These are phyloP conservation scores for Anas platyrhynchos DNA, from an alignment of 2,113 vertebrate species.

Conservation along the genomic window DNA sequence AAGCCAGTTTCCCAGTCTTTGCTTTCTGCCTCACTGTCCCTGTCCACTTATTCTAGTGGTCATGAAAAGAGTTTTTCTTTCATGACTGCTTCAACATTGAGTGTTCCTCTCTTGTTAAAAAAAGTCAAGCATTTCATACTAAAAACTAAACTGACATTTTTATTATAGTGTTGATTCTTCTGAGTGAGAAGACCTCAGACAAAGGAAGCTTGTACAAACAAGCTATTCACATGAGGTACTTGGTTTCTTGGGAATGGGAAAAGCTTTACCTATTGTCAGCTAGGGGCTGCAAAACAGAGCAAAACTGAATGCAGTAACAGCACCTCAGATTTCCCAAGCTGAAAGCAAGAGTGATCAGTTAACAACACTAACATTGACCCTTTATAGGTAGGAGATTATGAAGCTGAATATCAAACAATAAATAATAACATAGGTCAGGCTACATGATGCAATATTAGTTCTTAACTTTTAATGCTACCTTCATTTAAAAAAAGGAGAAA, in stretches of 20 bases:
- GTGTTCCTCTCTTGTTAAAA: constrained; percentile 69
- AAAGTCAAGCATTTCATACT: constrained; percentile 62
- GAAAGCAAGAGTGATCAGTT: constrained; percentile 41
- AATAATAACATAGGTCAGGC: not conserved
- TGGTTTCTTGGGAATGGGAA: constrained; percentile 64
- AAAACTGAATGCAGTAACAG: constrained; percentile 24
- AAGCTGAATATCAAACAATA: constrained; percentile 5
- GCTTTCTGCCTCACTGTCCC: constrained; percentile 44
- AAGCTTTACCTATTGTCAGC: constrained; percentile 73
- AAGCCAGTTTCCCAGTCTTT: constrained; percentile 67
- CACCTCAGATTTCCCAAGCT: constrained; percentile 50
- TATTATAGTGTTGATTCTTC: constrained; percentile 67
- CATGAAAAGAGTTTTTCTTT: constrained; percentile 75
- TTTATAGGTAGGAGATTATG: not conserved
- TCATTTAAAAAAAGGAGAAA: not conserved
- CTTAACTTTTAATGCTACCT: not conserved
- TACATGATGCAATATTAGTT: not conserved
- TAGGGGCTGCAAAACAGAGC: constrained; percentile 47
- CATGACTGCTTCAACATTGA: constrained; percentile 49
- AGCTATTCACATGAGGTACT: constrained; percentile 70
- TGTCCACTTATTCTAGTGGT: constrained; percentile 62
- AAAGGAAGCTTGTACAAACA: constrained; percentile 70
- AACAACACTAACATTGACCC: constrained; percentile 7
- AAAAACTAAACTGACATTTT: constrained; percentile 75
- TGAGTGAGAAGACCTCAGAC: constrained; percentile 69